Base-by-base conservation (phyloP, 1,140 invertebrate species). In the Bathynomus jamesi region DNA sequence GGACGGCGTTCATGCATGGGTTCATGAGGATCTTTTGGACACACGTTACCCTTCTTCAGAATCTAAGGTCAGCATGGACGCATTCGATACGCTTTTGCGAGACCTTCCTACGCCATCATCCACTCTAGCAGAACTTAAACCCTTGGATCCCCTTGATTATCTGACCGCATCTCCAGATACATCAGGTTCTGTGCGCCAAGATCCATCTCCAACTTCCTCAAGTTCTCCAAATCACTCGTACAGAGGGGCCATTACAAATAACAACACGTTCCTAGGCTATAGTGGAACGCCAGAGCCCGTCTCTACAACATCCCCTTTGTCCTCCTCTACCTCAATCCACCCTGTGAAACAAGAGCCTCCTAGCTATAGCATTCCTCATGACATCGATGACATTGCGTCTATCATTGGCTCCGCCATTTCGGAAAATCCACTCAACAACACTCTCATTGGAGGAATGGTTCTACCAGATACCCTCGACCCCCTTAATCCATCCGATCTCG, bases 321-420 rank as follows among this genome's bases (percentile, higher is more conserved):
- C 79, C 3, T 80, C 82, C 27, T 81, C 82, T 21, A 82, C 78
- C 28, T 75, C 76, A 13, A 61, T 71, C 28, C 68, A 70, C 64
- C 29, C 72, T 21, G 76, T 79, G 11, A 77, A 77, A 78, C 30
- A 70, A 46, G 80, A 82, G 85, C 24, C 89, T 89, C 79, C 78
- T 21, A 73, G 74, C 28, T 78, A 80, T 70, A 78, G 81, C 28
- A 76, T 82, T 8, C 80, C 80, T 21, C 81, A 82, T 1, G 91
- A 92, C 77, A 91, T 93, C 78, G 91, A 93, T 72, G 92, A 93
- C 77, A 91, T 94, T 72, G 91, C 91, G 0, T 91, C 91, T 21
- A 91, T 94, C 25, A 93, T 94, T 67, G 91, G 91, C 0, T 92
- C 89, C 0, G 91, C 91, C n/a, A 94, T 94, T 75, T 91, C 91